Evolutionary conservation across 2,797 vertebrate genomes (phyloP), one percentile per base, ranked within the genome.

Genomic region (Notoglanidium macrostoma): DNA sequence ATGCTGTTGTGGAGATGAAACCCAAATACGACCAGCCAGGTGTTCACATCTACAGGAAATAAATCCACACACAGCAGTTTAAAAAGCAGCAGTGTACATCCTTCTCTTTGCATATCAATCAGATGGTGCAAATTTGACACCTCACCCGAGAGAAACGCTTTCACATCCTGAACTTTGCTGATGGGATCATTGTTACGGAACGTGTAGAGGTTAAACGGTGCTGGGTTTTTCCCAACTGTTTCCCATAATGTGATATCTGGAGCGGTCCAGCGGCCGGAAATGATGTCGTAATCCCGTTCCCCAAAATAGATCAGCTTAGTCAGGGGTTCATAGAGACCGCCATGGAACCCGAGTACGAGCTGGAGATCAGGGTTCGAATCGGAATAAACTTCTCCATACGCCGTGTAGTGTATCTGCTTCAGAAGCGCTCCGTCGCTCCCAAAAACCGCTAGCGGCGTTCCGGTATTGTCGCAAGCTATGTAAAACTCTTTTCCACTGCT

Each of bases 1-100:
- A 99, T 99, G 89, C 97, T 98, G 89, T 99, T 99, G 94, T 99
- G 98, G 85, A 99, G 97, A 93, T 99, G 98, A 94, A 99, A 99
- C 80, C 98, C 98, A 3, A 99, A 99, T n/a, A 98, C 99, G 91
- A 99, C 97, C 73, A 99, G 96, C 98, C 98, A 99, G 94, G 97
- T 99, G 96, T 99, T 99, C 90, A 99, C 97, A 96, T 99, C 98
- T 99, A 93, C 82, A 93, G 55, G 79, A 84, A 70, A 88, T 40
- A 40, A 35, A 76, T 65, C 19, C 32, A 74, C 23, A 72, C 29
- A 44, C 49, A 57, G 29, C 35, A 73, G 29, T 44, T 15, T 85
- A 5, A 65, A 46, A 40, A 54, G 17, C 21, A 40, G 1, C 54
- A 79, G 77, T 5, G 10, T 35, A 35, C 46, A n/a, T 83, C 9